Evolutionary conservation across 2,113 vertebrate species (phyloP).

Genomic region (Panurus biarmicus): DNA sequence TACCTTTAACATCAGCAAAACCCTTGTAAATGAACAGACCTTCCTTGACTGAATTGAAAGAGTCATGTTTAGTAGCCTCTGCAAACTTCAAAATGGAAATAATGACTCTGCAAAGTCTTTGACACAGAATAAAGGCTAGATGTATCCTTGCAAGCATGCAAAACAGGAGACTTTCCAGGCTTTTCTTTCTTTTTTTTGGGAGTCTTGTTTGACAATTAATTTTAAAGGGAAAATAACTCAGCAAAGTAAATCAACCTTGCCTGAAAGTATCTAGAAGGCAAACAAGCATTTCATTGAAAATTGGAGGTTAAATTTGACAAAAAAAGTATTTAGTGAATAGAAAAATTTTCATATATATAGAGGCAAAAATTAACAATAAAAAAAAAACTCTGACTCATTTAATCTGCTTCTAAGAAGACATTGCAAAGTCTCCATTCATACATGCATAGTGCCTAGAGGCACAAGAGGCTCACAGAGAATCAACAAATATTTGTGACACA

Average conservation of each 20-base stretch:
- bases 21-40: background rate
- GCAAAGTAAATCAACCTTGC: background rate
- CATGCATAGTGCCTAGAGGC: background rate
- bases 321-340: background rate
- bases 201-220: background rate
- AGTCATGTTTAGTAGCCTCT: background rate
- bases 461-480: background rate
- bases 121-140: background rate
- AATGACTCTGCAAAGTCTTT: background rate
- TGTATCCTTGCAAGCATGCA: background rate
- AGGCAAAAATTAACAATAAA: background rate
- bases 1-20: background rate
- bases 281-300: background rate
- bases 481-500: background rate
- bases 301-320: background rate
- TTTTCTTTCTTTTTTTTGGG: background rate
- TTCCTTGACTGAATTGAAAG: background rate
- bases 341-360: background rate
- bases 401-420: background rate
- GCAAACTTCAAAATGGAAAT: background rate
- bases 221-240: background rate
- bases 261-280: background rate
- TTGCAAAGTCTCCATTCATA: background rate
- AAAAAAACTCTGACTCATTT: background rate
- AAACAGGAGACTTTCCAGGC: background rate